Evolutionary conservation across 2,797 vertebrate species (phyloP).

Genomic region (Bryconaethiops microstoma): DNA sequence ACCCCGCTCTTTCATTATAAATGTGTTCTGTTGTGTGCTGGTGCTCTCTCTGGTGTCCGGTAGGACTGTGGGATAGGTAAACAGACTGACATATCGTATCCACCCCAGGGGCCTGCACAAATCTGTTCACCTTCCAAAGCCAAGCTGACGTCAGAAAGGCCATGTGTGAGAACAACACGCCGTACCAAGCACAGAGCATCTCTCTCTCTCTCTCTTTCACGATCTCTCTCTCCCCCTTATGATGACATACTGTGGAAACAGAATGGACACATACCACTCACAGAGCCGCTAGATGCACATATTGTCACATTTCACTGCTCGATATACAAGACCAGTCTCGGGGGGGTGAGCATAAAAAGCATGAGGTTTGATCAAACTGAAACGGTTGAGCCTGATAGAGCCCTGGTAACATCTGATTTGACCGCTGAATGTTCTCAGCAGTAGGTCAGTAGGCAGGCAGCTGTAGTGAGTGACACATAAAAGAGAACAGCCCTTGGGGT

Average conservation of each 20-base stretch:
- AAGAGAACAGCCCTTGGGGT: conserved; percentile 15
- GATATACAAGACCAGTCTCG: neutral
- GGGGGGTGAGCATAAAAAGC: neutral
- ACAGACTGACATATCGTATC: conserved; percentile 71
- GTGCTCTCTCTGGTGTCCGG: conserved; percentile 65
- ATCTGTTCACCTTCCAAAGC: conserved; percentile 68
- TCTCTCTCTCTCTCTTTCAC: conserved; percentile 2
- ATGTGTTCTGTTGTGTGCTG: conserved; percentile 63
- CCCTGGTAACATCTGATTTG: neutral
- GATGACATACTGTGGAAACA: conserved; percentile 42
- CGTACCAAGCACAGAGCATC: conserved; percentile 40
- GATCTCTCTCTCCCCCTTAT: conserved; percentile 12
- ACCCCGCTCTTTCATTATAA: neutral
- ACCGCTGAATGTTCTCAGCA: neutral
- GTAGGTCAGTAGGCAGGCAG: neutral
- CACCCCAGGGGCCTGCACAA: conserved; percentile 65
- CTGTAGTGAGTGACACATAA: neutral
- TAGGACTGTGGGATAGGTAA: conserved; percentile 60
- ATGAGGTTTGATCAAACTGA: neutral
- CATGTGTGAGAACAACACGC: conserved; percentile 60
- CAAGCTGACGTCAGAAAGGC: conserved; percentile 71
- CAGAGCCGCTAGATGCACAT: conserved; percentile 20
- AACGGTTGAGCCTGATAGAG: neutral
- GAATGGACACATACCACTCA: conserved; percentile 27
- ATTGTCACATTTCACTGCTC: conserved; percentile 15